phyloP scores from a whole-genome alignment of 2,113 vertebrate species.

The Dicerorhinus sumatrensis region DNA sequence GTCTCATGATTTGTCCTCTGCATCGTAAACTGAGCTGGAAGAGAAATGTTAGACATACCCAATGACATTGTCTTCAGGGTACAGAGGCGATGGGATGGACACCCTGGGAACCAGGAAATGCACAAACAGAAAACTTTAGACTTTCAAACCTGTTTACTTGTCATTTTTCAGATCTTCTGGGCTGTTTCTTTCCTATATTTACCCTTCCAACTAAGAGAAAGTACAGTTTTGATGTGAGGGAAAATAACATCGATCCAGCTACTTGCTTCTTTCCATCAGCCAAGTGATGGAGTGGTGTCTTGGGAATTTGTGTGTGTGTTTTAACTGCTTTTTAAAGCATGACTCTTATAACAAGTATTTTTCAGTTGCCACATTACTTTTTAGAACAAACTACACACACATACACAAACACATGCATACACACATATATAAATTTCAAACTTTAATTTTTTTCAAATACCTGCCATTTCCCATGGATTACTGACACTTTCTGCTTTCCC shows the following conservation, averaged over 20 bases:
- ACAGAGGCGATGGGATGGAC: background rate
- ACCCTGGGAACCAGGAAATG: background rate
- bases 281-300: background rate
- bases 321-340: background rate
- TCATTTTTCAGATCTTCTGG: background rate
- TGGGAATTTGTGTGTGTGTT: background rate
- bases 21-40: background rate
- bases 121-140: background rate
- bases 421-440: background rate
- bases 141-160: background rate
- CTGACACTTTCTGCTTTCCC: background rate
- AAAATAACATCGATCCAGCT: constrained; percentile 23
- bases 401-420: background rate
- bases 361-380: background rate
- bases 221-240: background rate
- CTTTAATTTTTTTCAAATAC: background rate
- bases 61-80: background rate
- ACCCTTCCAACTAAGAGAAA: background rate
- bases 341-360: background rate
- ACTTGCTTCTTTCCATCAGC: constrained; percentile 19
- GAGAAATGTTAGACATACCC: background rate
- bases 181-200: background rate
- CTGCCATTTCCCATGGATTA: background rate
- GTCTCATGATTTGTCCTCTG: background rate
- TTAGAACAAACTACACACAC: background rate